These are phyloP conservation scores for Scaptodrosophila lebanonensis DNA, from an alignment of 1,140 invertebrate species.

Conservation along the genomic window DNA sequence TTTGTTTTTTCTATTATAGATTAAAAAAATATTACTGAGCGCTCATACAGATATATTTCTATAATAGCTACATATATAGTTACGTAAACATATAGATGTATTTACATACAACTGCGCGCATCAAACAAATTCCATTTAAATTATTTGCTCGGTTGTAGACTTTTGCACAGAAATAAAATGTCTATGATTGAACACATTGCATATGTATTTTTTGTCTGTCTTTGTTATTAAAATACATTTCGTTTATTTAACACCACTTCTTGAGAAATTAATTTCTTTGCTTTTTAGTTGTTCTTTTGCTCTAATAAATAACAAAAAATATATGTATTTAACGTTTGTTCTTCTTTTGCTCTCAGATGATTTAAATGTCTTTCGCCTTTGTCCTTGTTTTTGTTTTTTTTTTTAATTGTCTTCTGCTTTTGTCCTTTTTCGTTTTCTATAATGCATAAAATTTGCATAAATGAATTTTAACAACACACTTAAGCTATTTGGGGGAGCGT, in stretches of 20 bases:
- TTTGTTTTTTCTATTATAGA: conserved; percentile 12
- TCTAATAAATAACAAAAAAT: conserved; percentile 24
- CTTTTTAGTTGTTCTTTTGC: conserved; percentile 5
- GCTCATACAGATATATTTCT: conserved; percentile 16
- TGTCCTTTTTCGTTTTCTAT: conserved; percentile 22
- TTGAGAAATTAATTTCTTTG: too few relatives aligned
- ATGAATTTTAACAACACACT: conserved; percentile 65
- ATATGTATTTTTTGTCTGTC: conserved; percentile 28
- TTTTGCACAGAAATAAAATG: conserved; percentile 58
- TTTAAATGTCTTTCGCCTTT: conserved; percentile 49
- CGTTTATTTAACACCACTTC: too few relatives aligned
- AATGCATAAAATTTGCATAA: conserved; percentile 47
- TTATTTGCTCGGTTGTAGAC: conserved; percentile 47
- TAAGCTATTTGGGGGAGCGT: conserved; percentile 35
- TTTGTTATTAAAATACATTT: conserved; percentile 4
- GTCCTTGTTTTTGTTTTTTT: too few relatives aligned
- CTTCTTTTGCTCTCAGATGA: conserved; percentile 36
- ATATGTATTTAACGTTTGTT: conserved; percentile 29
- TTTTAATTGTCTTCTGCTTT: neutral
- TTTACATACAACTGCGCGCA: conserved; percentile 49
- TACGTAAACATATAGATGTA: conserved; percentile 41
- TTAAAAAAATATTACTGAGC: conserved; percentile 14
- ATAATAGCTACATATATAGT: conserved; percentile 23
- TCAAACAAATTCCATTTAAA: conserved; percentile 27
- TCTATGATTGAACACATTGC: conserved; percentile 59